Conservation (phyloP, 2,113 vertebrate genomes). For the Typhlomys cinereus region DNA sequence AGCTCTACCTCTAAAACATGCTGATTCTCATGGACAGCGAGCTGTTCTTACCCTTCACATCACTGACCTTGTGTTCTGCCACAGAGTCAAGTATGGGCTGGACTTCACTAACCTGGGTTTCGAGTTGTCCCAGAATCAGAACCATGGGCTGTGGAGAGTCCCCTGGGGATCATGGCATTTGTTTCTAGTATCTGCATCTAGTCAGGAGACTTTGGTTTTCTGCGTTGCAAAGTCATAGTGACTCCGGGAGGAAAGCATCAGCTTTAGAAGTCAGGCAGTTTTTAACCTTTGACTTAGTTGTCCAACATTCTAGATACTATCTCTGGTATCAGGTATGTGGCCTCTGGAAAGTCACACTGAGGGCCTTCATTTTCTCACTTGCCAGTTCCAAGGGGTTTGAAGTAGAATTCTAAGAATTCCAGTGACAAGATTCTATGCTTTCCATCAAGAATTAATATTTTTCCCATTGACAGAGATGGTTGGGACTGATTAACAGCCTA, state of each 20-base stretch:
- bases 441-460: constrained; percentile 42
- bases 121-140: neutral
- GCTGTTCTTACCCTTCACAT: neutral
- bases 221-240: constrained; percentile 44
- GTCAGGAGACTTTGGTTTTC: constrained; percentile 39
- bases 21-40: neutral
- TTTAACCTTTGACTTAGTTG: constrained; percentile 54
- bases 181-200: constrained; percentile 43
- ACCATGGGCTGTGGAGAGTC: neutral
- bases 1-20: constrained; percentile 38
- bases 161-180: neutral
- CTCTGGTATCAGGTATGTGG: constrained; percentile 15
- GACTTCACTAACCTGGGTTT: constrained; percentile 21
- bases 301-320: constrained; percentile 28
- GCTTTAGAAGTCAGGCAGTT: constrained; percentile 45
- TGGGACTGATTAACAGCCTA: constrained; percentile 33
- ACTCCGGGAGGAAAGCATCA: constrained; percentile 12
- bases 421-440: constrained; percentile 25
- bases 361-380: constrained; percentile 1
- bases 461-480: constrained; percentile 1
- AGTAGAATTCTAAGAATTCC: constrained; percentile 56
- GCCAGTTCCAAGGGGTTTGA: constrained; percentile 9
- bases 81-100: neutral
- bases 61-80: neutral
- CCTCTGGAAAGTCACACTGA: neutral